phyloP scores from a whole-genome alignment of 2,888 invertebrate species.

The Hypena proboscidalis region DNA sequence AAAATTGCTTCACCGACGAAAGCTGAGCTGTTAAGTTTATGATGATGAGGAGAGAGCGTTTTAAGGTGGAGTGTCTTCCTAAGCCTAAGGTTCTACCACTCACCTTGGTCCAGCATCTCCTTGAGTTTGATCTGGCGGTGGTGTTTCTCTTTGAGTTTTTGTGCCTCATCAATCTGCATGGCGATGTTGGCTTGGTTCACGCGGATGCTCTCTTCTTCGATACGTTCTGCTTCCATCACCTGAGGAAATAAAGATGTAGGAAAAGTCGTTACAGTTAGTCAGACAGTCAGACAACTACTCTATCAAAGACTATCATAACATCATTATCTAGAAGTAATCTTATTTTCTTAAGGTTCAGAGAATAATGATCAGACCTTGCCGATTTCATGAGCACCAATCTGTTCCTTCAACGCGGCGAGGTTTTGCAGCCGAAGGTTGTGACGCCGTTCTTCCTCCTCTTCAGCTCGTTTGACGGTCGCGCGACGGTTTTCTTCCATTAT shows the following conservation, averaged over 20 bases:
- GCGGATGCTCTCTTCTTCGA: conserved; percentile 88
- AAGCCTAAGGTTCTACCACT: neutral
- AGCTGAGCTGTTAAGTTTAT: too few relatives aligned
- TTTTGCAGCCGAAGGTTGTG: conserved; percentile 73
- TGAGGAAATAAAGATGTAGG: conserved; percentile 26
- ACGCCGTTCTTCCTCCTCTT: conserved; percentile 72
- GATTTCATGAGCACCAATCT: conserved; percentile 75
- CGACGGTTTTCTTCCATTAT: conserved; percentile 90
- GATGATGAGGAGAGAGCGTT: too few relatives aligned
- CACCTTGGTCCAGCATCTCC: conserved; percentile 84
- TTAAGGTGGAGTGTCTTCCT: too few relatives aligned
- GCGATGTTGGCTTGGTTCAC: conserved; percentile 87
- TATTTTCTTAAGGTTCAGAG: neutral
- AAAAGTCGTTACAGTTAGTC: too few relatives aligned
- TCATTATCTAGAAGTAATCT: neutral
- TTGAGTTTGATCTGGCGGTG: conserved; percentile 82
- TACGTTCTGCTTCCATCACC: conserved; percentile 87
- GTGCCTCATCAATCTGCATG: conserved; percentile 87
- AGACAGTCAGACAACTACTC: too few relatives aligned
- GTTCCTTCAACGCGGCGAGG: conserved; percentile 77
- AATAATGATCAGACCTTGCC: conserved; percentile 59
- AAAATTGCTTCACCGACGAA: too few relatives aligned
- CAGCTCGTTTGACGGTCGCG: conserved; percentile 82
- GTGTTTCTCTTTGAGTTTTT: conserved; percentile 83
- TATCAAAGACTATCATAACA: too few relatives aligned